These are phyloP conservation scores for Smittia sp. DNA, from an alignment of 2,888 invertebrate genomes.

Conservation along the genomic window DNA sequence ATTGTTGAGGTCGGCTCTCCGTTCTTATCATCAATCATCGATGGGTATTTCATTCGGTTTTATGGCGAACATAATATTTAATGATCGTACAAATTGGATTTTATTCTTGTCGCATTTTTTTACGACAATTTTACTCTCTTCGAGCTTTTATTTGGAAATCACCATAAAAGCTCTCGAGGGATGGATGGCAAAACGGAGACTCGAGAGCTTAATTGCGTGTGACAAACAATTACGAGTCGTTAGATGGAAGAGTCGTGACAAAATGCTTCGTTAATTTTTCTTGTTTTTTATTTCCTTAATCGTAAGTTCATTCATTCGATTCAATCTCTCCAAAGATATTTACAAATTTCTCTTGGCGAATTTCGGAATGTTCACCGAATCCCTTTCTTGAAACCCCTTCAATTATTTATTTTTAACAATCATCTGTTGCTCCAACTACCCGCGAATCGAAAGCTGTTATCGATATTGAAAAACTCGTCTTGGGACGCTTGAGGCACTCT, in stretches of 20 bases:
- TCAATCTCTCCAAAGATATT: neutral
- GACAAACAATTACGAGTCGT: neutral
- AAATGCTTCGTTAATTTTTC: neutral
- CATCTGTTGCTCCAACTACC: neutral
- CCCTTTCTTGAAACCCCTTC: slow-evolving; percentile 3
- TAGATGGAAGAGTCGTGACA: neutral
- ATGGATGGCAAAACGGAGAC: neutral
- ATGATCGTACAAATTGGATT: slow-evolving; percentile 14
- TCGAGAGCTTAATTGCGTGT: neutral
- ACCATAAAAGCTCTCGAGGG: neutral
- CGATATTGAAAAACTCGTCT: neutral
- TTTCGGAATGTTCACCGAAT: neutral
- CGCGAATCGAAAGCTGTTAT: neutral
- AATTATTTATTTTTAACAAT: neutral
- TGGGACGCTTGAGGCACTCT: slow-evolving; percentile 14
- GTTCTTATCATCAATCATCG: slow-evolving; percentile 9
- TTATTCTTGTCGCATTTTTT: slow-evolving; percentile 4
- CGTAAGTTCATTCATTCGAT: neutral
- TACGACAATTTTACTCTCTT: neutral
- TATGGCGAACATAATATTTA: slow-evolving; percentile 1
- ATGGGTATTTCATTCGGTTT: neutral
- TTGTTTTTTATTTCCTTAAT: neutral
- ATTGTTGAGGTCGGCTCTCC: no score
- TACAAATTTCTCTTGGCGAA: neutral
- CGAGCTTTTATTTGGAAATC: neutral